Percentiles rank a stretch among this genome's conserved stretches.
phyloP scores from a whole-genome alignment of 2,113 vertebrate genomes.

The Oenanthe melanoleuca region DNA sequence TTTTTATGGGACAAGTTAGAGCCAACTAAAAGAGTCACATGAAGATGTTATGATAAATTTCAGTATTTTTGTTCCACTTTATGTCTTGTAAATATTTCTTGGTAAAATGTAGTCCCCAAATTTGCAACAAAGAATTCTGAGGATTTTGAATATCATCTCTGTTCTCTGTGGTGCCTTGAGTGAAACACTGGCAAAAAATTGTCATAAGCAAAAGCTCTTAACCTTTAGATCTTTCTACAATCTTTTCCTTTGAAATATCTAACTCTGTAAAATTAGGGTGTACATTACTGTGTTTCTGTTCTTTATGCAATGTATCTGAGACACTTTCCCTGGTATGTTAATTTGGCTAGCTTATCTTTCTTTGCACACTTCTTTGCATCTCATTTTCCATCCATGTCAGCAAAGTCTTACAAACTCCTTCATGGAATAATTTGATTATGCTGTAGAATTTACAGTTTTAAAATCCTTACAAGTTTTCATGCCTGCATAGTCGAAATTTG shows the following conservation, averaged over 20 bases:
- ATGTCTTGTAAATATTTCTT: background rate
- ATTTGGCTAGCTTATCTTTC: background rate
- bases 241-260: background rate
- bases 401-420: background rate
- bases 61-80: background rate
- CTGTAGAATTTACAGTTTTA: background rate
- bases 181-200: background rate
- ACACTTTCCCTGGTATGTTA: background rate
- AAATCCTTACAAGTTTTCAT: background rate
- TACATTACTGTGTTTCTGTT: background rate
- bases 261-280: background rate
- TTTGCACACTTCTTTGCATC: background rate
- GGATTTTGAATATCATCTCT: background rate
- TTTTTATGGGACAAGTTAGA: background rate
- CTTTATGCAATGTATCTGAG: background rate
- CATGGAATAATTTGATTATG: background rate
- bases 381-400: background rate
- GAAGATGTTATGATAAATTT: background rate
- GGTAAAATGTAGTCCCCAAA: background rate
- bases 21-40: background rate
- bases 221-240: background rate
- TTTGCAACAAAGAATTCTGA: background rate
- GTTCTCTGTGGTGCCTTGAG: background rate
- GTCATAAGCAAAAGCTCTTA: background rate
- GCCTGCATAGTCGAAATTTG: background rate